Evolutionary conservation across 2,113 vertebrate species (phyloP), one percentile per base, ranked within the genome.

Genomic region (Zootoca vivipara): DNA sequence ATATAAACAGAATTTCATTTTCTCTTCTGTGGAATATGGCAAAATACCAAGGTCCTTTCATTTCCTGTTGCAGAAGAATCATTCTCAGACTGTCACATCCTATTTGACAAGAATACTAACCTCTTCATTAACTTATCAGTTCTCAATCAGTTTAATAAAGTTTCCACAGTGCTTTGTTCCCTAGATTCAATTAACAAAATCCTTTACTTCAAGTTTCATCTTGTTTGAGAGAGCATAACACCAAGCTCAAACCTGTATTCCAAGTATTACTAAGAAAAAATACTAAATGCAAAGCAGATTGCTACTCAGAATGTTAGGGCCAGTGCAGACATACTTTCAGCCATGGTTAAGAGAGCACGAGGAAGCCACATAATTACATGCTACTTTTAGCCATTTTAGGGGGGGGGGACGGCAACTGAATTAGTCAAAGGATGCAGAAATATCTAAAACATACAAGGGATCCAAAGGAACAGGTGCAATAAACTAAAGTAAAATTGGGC

Each of bases 101-200:
- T 89, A 88, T 81, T 81, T 62, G 20, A 38, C 15, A 40, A 42
- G 3, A 69, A 58, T 16, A 40, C 9, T 78, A 24, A 35, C 26
- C 85, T 88, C 74, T 9, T 89, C 6, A 20, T 7, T 70, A 16
- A 72, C 85, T 91, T 91, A 9, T 56, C 26, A 65, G 28, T 26
- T 65, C 0, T 58, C 4, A 87, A 42, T 74, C 52, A 13, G 20
- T 22, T 75, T 90, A 92, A 26, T 46, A 8, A 67, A 82, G 79
- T 78, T 72, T 56, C 24, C 64, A 56, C 16, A 72, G 6, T 38
- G 33, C 78, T 83, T 85, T 82, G 15, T 12, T 82, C 46, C 46
- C 46, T 52, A 12, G 46, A 52, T 12, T 9, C 46, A 10, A 52
- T 52, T 52, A 52, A 52, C 46, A 52, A 52, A 52, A 52, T 10